These are phyloP conservation scores for Helicolenus hilgendorfi DNA, from an alignment of 2,797 vertebrate species.

Conservation along the genomic window DNA sequence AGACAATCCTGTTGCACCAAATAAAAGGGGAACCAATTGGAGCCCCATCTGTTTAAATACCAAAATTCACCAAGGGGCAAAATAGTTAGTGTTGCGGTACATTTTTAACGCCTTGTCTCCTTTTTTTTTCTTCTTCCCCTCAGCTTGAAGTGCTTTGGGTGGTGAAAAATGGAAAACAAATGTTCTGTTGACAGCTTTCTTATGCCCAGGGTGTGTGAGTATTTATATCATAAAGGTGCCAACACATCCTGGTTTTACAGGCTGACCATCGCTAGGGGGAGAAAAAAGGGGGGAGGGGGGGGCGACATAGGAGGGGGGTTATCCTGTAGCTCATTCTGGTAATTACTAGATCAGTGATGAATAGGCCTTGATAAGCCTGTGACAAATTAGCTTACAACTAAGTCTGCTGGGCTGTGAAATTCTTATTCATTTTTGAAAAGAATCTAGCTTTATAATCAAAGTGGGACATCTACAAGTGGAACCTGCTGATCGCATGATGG, in stretches of 20 bases:
- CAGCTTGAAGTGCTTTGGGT: conserved; percentile 93
- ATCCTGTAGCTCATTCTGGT: conserved; percentile 79
- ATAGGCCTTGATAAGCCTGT: conserved; percentile 64
- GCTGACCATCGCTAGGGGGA: conserved; percentile 81
- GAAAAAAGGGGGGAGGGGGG: neutral
- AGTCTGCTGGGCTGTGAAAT: conserved; percentile 58
- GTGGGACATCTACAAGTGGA: conserved; percentile 29
- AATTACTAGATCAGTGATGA: conserved; percentile 78
- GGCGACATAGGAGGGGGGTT: conserved; percentile 33
- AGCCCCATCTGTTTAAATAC: conserved; percentile 89
- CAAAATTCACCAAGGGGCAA: conserved; percentile 89
- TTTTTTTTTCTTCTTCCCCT: conserved; percentile 67
- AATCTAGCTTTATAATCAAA: conserved; percentile 29
- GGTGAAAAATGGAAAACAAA: conserved; percentile 99
- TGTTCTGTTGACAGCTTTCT: conserved; percentile 97
- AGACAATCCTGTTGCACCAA: conserved; percentile 64
- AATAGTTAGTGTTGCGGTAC: conserved; percentile 87
- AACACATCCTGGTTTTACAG: conserved; percentile 88
- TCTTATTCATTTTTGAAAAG: conserved; percentile 33
- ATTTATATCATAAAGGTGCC: conserved; percentile 93
- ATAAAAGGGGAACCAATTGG: conserved; percentile 77
- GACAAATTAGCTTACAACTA: conserved; percentile 71
- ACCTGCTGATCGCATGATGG: conserved; percentile 28
- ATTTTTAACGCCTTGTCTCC: conserved; percentile 90
- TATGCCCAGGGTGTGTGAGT: conserved; percentile 96